Evolutionary conservation across 2,888 invertebrate genomes (phyloP), one percentile per base, ranked within the genome.

Genomic region (Alcis repandata): DNA sequence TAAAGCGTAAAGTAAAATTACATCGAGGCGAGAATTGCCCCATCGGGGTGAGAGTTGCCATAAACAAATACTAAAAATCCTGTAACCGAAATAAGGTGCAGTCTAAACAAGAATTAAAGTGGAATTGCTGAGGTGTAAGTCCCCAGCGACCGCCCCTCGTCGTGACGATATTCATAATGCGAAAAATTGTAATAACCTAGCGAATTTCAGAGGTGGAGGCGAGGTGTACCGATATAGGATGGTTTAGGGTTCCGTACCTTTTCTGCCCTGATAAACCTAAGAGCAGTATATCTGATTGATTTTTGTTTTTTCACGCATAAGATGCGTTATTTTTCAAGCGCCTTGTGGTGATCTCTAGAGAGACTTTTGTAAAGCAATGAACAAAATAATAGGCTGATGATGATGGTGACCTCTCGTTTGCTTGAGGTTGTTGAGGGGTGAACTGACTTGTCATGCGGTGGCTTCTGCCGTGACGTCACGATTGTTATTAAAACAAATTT

Each of bases 61-160:
- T 92, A 92, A 92, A 91, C 91, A 91, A 92, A 92, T 92, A 91
- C 90, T 92, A 92, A 92, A 91, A 91, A 91, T 90, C 91, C 90
- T 91, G 92, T 92, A 91, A 91, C 86, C 90, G 87, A 90, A 92
- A 92, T 89, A 91, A 90, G 91, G 88, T 82, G 86, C 87, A 89
- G 88, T 92, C 91, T 92, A 92, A 93, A 92, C 89, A 92, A 90
- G 92, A 92, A 92, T 92, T 93, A 92, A 91, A 91, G 90, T 89
- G 87, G 87, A 92, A 92, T 92, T 91, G 92, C 84, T 88, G 91
- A 91, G 91, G 89, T 91, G 91, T 90, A 89, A 87, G 88, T 86
- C 91, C 91, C 91, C 76, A 77, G 84, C 51, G 81, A 74, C 82
- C 79, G 85, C 83, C 56, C 56, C 45, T 56, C 56, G 80, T 79